These are phyloP conservation scores for Triplophysa siluroides DNA, from an alignment of 2,113 vertebrate species.

Conservation along the genomic window DNA sequence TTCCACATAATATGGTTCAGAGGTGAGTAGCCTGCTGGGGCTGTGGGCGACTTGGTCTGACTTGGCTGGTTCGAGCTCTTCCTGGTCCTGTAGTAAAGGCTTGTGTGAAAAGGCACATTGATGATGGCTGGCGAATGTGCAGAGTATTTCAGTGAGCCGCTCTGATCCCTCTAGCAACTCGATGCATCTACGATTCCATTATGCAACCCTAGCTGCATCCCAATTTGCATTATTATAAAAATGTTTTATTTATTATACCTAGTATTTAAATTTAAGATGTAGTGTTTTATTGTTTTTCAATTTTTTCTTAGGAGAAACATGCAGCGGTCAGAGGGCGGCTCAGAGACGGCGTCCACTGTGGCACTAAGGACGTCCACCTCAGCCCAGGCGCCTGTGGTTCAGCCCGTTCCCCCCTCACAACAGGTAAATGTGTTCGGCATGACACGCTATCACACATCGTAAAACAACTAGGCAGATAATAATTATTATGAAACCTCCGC, in stretches of 20 bases:
- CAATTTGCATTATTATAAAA: not conserved
- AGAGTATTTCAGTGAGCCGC: not conserved
- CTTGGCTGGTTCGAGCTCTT: constrained; percentile 39
- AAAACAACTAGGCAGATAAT: not conserved
- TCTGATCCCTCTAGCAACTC: constrained; percentile 21
- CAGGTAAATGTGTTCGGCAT: constrained; percentile 78
- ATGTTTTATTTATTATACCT: too few relatives aligned
- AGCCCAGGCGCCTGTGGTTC: constrained; percentile 86
- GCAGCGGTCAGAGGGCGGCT: constrained; percentile 90
- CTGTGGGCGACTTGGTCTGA: constrained; percentile 56
- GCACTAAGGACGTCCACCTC: constrained; percentile 82
- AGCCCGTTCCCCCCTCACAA: constrained; percentile 90
- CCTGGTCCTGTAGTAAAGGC: constrained; percentile 3
- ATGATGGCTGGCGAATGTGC: constrained; percentile 28
- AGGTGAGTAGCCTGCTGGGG: constrained; percentile 51
- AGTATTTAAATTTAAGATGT: too few relatives aligned
- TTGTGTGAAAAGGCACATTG: constrained; percentile 7
- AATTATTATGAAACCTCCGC: not conserved
- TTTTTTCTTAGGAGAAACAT: constrained; percentile 72
- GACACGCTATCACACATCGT: not conserved
- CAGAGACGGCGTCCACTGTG: constrained; percentile 83
- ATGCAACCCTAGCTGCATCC: not conserved
- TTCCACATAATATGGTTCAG: constrained; percentile 54
- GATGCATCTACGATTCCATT: not conserved
- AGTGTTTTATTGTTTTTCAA: not conserved